Evolutionary conservation across 2,888 invertebrate genomes (phyloP).

Genomic region (Catotricha subobsoleta): DNA sequence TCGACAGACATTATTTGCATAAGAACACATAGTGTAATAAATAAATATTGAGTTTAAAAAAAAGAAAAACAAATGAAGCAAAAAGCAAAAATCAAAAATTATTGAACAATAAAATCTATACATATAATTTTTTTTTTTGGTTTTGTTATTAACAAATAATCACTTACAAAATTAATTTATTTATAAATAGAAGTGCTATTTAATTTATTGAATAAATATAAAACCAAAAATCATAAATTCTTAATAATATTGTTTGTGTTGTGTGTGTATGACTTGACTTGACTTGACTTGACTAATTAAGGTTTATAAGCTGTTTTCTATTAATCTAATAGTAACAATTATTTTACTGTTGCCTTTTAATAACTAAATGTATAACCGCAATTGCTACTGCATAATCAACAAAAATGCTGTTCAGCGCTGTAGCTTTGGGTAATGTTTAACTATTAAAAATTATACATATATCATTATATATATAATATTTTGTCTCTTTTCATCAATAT

Average conservation of each 20-base stretch:
- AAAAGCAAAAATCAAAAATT: too few relatives aligned
- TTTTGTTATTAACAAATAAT: neutral
- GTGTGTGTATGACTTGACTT: too few relatives aligned
- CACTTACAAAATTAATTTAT: neutral
- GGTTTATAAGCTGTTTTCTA: too few relatives aligned
- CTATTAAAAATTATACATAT: neutral
- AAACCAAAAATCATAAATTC: too few relatives aligned
- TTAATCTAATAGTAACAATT: neutral
- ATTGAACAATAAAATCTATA: neutral
- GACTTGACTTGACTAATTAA: too few relatives aligned
- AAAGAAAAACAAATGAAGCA: too few relatives aligned
- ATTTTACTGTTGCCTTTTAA: too few relatives aligned
- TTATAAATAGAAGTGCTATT: neutral
- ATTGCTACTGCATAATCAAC: neutral
- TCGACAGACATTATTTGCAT: too few relatives aligned
- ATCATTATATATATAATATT: neutral
- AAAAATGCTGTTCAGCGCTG: constrained; percentile 9
- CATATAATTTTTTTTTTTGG: neutral
- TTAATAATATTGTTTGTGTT: too few relatives aligned
- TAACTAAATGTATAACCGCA: constrained; percentile 4
- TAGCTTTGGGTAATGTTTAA: constrained; percentile 9
- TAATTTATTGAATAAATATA: neutral
- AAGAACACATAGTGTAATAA: too few relatives aligned
- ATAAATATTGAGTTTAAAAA: too few relatives aligned
- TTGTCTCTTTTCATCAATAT: neutral